Percentiles rank a stretch among this genome's conserved stretches.
Evolutionary conservation across 2,888 invertebrate species (phyloP).

Genomic region (Chydorus sphaericus): DNA sequence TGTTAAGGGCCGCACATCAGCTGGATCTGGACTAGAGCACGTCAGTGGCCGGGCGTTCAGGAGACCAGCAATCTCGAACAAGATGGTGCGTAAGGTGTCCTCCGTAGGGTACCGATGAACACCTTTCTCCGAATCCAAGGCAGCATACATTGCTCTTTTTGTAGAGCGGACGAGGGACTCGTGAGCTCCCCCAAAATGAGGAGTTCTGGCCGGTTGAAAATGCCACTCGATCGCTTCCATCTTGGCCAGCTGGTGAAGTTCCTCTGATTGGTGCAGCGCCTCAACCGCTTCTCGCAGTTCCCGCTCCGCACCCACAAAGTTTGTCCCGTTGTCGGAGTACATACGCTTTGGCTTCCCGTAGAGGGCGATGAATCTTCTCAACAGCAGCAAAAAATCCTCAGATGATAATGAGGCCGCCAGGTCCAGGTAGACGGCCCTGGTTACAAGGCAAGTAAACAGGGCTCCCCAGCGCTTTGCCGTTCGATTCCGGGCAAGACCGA

Average conservation of each 20-base stretch:
- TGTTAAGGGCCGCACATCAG: background rate
- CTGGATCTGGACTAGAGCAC: background rate
- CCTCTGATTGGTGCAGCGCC: background rate
- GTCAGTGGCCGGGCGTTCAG: constrained; percentile 1
- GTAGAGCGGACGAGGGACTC: background rate
- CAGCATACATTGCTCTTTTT: background rate
- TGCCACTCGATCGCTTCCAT: background rate
- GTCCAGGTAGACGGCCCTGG: constrained; percentile 14
- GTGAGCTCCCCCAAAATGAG: constrained; percentile 11
- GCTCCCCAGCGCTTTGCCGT: constrained; percentile 9
- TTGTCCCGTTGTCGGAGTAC: constrained; percentile 18
- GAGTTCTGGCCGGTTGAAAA: constrained; percentile 4
- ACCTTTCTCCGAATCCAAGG: background rate
- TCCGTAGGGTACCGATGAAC: background rate
- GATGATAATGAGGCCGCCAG: constrained; percentile 8
- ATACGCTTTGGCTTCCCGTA: constrained; percentile 16
- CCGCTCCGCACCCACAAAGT: constrained; percentile 17
- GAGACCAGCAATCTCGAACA: background rate
- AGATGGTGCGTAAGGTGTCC: background rate
- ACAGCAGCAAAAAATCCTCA: constrained; percentile 16
- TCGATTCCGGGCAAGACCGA: constrained; percentile 5
- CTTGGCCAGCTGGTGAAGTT: background rate
- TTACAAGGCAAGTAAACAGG: constrained; percentile 12
- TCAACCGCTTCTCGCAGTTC: background rate
- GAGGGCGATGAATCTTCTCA: constrained; percentile 16